A percentile compares a stretch with the other conserved stretches of the same genome.
Conservation (phyloP, 2,113 vertebrate genomes). For the Perca fluviatilis region DNA sequence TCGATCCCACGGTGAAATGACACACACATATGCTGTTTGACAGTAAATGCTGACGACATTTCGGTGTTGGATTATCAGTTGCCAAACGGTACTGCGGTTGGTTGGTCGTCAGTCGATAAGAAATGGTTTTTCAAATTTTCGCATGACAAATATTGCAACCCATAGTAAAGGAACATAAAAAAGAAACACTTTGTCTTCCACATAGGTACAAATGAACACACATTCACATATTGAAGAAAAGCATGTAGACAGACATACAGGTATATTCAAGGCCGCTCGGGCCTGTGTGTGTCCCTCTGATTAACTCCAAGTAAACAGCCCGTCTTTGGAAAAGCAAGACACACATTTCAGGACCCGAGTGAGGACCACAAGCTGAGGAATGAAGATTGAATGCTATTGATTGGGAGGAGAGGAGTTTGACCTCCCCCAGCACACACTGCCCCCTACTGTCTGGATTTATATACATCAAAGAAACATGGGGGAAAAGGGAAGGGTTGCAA, state of each 20-base stretch:
- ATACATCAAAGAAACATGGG: conserved; percentile 83
- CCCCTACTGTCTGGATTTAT: conserved; percentile 84
- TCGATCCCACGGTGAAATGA: conserved; percentile 67
- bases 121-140: conserved; percentile 76
- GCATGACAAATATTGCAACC: conserved; percentile 83
- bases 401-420: conserved; percentile 80
- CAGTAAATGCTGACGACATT: conserved; percentile 78
- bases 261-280: conserved; percentile 69
- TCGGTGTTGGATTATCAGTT: conserved; percentile 66
- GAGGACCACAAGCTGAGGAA: conserved; percentile 77
- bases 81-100: conserved; percentile 66
- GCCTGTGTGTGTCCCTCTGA: conserved; percentile 82
- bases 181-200: conserved; percentile 71
- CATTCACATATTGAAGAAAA: conserved; percentile 76
- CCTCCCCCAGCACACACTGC: conserved; percentile 82
- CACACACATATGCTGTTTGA: conserved; percentile 82
- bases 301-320: conserved; percentile 85
- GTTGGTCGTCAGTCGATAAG: conserved; percentile 77
- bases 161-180: conserved; percentile 77
- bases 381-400: conserved; percentile 81
- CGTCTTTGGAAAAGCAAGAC: conserved; percentile 85
- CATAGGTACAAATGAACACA: conserved; percentile 80
- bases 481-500: conserved; percentile 78
- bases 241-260: conserved; percentile 75
- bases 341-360: conserved; percentile 78